Percentiles rank a stretch among this genome's conserved stretches.
These are phyloP conservation scores for Ivindomyrus marchei DNA, from an alignment of 2,113 vertebrate genomes.

Conservation along the genomic window DNA sequence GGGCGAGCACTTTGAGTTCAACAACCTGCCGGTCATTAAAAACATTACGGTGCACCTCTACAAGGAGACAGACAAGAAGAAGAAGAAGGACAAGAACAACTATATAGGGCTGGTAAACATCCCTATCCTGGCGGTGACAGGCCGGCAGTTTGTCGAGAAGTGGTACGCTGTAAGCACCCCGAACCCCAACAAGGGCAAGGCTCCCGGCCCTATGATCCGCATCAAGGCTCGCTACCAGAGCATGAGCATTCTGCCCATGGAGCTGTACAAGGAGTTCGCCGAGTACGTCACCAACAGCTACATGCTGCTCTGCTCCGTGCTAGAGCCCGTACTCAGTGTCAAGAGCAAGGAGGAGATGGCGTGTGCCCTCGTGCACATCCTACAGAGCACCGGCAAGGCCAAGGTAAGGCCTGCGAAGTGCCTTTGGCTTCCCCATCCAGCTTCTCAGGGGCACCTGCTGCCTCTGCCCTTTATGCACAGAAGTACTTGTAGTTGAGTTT, in stretches of 20 bases:
- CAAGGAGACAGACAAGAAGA: slow-evolving; percentile 97
- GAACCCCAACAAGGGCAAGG: slow-evolving; percentile 83
- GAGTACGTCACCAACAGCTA: slow-evolving; percentile 98
- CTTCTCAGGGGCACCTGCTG: background rate
- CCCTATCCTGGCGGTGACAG: slow-evolving; percentile 71
- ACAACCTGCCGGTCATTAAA: slow-evolving; percentile 83
- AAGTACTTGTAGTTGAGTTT: background rate
- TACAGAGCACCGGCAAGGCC: slow-evolving; percentile 96
- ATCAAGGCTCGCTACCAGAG: slow-evolving; percentile 96
- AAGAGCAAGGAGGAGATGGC: slow-evolving; percentile 99
- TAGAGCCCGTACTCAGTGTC: slow-evolving; percentile 90
- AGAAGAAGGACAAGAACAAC: slow-evolving; percentile 98
- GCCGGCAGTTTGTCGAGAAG: slow-evolving; percentile 91
- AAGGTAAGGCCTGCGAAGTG: slow-evolving; percentile 71
- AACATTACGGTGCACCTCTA: slow-evolving; percentile 88
- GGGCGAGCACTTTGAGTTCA: slow-evolving; percentile 99
- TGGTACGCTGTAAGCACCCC: slow-evolving; percentile 88
- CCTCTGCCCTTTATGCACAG: background rate
- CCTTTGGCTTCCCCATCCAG: background rate
- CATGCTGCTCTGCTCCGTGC: slow-evolving; percentile 87
- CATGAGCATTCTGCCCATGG: slow-evolving; percentile 96
- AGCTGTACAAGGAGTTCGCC: slow-evolving; percentile 98
- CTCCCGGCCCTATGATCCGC: slow-evolving; percentile 86
- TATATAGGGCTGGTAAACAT: slow-evolving; percentile 90
- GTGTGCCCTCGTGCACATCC: slow-evolving; percentile 87